Base-by-base conservation (phyloP, 2,797 vertebrate genomes). In the Helicolenus hilgendorfi region DNA sequence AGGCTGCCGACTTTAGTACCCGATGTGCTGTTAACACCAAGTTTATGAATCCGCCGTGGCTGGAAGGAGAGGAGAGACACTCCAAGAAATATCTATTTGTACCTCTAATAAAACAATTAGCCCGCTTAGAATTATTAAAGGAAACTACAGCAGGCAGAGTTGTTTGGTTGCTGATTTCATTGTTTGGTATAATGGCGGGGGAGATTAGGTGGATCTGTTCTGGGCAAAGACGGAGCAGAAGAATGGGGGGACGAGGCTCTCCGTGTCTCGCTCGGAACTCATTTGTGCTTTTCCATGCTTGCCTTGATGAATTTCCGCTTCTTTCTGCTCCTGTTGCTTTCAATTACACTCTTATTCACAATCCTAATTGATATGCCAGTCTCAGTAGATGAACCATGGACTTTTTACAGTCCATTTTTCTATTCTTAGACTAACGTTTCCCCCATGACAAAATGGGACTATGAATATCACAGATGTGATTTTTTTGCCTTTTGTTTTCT, bases 291-390 rank as follows among this genome's bases (percentile, higher is more conserved):
- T 95, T 96, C 96, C 97, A 97, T 97, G 97, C 96, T 96, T 97
- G 97, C 97, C 97, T 97, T 95, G 96, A 96, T 97, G 96, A 97
- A 97, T 97, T 97, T 97, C 97, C 96, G 92, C 89, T 96, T 93
- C 95, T 97, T 97, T 97, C 96, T 95, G 95, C 96, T 96, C 96
- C 96, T 97, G 97, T 96, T 97, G 95, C 96, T 96, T 97, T 96
- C 95, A 97, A 97, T 97, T 97, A 97, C 94, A 93, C 94, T 96
- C 96, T 96, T 97, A 95, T 96, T 97, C 96, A 95, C 96, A 94
- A 90, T 96, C 95, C 96, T 97, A 96, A 97, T 97, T 97, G 95
- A 95, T 96, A 96, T 97, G 96, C 95, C 96, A 97, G 95, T 94
- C 94, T 95, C 93, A 91, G 95, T 89, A 95, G 95, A 97, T 97